These are phyloP conservation scores for Mizuhopecten yessoensis DNA, from an alignment of 1,140 invertebrate species.

Conservation along the genomic window DNA sequence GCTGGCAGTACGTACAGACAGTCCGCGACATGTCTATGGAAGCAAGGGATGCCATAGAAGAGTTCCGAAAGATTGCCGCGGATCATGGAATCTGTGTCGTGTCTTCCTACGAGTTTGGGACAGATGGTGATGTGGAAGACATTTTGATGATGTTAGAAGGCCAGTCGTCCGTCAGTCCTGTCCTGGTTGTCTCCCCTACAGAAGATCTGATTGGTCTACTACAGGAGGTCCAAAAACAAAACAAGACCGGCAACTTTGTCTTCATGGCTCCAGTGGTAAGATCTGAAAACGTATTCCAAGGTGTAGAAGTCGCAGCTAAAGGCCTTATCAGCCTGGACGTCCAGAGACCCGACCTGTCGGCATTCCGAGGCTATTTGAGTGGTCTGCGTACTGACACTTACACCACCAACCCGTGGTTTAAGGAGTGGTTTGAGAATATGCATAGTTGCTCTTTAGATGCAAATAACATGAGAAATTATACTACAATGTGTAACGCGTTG, in stretches of 20 bases:
- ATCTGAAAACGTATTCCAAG: constrained; percentile 55
- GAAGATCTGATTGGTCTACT: neutral
- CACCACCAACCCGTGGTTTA: constrained; percentile 79
- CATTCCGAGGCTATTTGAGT: constrained; percentile 69
- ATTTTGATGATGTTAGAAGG: constrained; percentile 64
- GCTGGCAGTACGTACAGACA: constrained; percentile 77
- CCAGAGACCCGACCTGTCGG: constrained; percentile 57
- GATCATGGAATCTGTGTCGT: constrained; percentile 80
- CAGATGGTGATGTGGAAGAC: constrained; percentile 43
- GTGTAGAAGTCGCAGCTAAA: constrained; percentile 66
- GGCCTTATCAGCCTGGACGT: constrained; percentile 72
- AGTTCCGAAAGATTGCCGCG: constrained; percentile 71
- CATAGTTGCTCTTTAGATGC: constrained; percentile 74
- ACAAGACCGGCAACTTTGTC: constrained; percentile 12
- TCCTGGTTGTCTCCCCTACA: constrained; percentile 62
- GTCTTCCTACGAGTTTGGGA: constrained; percentile 63
- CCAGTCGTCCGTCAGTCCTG: constrained; percentile 67
- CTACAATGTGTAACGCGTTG: constrained; percentile 54
- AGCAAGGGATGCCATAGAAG: constrained; percentile 60
- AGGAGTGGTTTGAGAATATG: constrained; percentile 76
- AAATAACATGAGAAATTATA: constrained; percentile 50
- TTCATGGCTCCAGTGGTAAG: neutral
- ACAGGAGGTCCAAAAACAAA: neutral
- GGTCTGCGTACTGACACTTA: constrained; percentile 59
- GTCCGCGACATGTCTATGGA: constrained; percentile 62